Percentiles rank a stretch among this genome's conserved stretches.
These are phyloP conservation scores for Perizoma flavofasciatum DNA, from an alignment of 2,888 invertebrate genomes.

Conservation along the genomic window DNA sequence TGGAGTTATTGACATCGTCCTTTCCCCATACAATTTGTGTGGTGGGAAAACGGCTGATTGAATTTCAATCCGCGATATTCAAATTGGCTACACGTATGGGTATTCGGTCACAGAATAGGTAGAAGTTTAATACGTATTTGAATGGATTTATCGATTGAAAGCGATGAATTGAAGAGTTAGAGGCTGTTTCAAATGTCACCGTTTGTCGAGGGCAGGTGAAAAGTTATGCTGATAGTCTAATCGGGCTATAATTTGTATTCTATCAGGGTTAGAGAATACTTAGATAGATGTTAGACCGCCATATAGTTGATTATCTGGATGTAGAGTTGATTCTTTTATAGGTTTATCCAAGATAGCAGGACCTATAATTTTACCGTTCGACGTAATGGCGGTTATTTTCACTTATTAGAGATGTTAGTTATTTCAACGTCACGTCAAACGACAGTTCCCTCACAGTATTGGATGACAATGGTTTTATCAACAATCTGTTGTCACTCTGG, in stretches of 20 bases:
- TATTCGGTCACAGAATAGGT: slow-evolving; percentile 4
- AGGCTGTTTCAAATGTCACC: slow-evolving; percentile 23
- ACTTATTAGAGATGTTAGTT: too few species aligned
- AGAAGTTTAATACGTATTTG: background rate
- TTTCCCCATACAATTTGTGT: slow-evolving; percentile 21
- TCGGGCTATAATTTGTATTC: slow-evolving; percentile 20
- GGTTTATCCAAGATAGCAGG: too few species aligned
- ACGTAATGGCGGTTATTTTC: too few species aligned
- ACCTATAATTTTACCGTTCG: too few species aligned
- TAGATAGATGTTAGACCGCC: too few species aligned
- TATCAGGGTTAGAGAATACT: too few species aligned
- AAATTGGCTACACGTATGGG: slow-evolving; percentile 24
- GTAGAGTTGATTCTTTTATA: too few species aligned
- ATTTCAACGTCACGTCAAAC: too few species aligned
- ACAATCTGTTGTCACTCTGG: too few species aligned
- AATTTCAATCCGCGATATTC: slow-evolving; percentile 32
- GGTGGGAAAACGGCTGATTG: slow-evolving; percentile 25
- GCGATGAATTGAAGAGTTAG: slow-evolving; percentile 26
- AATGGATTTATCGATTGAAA: slow-evolving; percentile 22
- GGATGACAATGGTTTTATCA: too few species aligned
- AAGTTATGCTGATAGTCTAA: slow-evolving; percentile 22
- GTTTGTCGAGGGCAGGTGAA: slow-evolving; percentile 14
- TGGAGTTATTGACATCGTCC: slow-evolving; percentile 20
- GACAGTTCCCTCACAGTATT: too few species aligned
- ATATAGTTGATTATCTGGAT: too few species aligned